phyloP scores from a whole-genome alignment of 2,797 vertebrate genomes.

The Paguma larvata region DNA sequence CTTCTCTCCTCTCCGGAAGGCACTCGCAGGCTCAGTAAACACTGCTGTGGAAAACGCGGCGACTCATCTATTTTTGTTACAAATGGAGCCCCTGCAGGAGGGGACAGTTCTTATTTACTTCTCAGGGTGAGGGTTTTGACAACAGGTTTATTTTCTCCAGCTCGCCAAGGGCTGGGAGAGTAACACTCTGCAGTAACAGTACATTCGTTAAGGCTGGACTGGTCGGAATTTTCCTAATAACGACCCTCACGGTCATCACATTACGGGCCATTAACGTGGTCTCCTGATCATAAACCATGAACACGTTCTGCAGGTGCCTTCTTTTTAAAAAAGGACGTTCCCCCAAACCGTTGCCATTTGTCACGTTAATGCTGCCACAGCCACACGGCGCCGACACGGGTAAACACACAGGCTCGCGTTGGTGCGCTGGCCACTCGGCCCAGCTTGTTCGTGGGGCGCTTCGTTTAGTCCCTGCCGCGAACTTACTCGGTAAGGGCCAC shows the following conservation, averaged over 20 bases:
- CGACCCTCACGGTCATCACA: constrained; percentile 84
- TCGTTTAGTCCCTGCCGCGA: background rate
- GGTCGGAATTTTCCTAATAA: constrained; percentile 87
- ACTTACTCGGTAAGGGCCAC: background rate
- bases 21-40: constrained; percentile 81
- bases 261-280: constrained; percentile 86
- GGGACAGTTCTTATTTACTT: constrained; percentile 86
- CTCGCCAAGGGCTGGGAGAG: constrained; percentile 83
- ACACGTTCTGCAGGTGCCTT: constrained; percentile 69
- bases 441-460: rapidly evolving
- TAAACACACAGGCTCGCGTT: background rate
- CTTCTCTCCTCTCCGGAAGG: constrained; percentile 59
- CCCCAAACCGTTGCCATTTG: constrained; percentile 40
- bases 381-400: background rate
- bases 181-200: constrained; percentile 85
- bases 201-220: constrained; percentile 88
- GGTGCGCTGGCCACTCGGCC: background rate
- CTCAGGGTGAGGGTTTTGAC: constrained; percentile 80
- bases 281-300: constrained; percentile 82
- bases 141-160: constrained; percentile 84
- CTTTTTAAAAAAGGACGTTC: constrained; percentile 60
- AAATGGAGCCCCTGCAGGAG: constrained; percentile 78
- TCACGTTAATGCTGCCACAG: background rate
- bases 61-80: constrained; percentile 84
- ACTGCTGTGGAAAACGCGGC: constrained; percentile 47